A percentile compares a stretch with the other conserved stretches of the same genome.
Evolutionary conservation across 2,797 vertebrate genomes (phyloP).

Genomic region (Emydoidea blandingii): DNA sequence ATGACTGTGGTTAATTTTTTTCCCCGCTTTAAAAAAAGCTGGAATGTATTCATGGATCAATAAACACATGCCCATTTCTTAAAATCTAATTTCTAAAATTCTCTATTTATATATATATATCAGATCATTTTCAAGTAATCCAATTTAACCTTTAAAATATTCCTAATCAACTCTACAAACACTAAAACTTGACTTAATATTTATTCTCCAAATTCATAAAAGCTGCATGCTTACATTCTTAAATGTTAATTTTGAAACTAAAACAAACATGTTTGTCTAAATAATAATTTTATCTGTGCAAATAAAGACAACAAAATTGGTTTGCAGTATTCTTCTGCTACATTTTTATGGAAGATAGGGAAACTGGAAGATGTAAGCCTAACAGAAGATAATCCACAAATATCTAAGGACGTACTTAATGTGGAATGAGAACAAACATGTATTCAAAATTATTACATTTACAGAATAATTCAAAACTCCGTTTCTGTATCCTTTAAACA

Average conservation of each 20-base stretch:
- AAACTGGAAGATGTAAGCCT: conserved; percentile 22
- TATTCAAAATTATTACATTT: not conserved
- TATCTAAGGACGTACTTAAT: accelerated
- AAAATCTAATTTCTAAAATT: not conserved
- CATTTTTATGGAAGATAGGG: not conserved
- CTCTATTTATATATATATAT: not conserved
- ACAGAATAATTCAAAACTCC: not conserved
- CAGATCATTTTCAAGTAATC: accelerated
- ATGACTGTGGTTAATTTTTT: not conserved
- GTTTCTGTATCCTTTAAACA: not conserved
- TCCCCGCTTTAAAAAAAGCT: not conserved
- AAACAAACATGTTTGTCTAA: not conserved
- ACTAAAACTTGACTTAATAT: not conserved
- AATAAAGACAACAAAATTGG: accelerated
- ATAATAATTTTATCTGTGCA: not conserved
- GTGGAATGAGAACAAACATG: accelerated
- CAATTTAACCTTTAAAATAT: not conserved
- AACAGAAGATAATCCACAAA: not conserved
- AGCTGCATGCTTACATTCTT: not conserved
- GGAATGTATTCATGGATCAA: not conserved
- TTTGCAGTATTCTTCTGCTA: not conserved
- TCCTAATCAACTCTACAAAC: not conserved
- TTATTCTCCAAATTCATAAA: not conserved
- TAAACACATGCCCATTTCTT: not conserved
- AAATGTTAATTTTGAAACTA: not conserved